Evolutionary conservation across 2,888 invertebrate genomes (phyloP).

Genomic region (Machimus atricapillus): DNA sequence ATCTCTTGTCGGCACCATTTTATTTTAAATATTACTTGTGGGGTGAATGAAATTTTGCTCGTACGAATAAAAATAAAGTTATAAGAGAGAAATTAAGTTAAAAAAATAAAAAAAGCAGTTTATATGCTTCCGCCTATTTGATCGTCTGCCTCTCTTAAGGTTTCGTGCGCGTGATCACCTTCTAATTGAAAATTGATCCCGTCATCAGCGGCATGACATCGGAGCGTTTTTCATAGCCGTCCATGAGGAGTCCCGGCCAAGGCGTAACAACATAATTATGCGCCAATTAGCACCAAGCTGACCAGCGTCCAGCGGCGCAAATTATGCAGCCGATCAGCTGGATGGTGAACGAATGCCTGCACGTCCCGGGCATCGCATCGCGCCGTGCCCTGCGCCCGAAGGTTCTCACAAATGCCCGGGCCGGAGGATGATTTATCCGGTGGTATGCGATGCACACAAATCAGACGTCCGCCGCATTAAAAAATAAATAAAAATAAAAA

Average conservation of each 20-base stretch:
- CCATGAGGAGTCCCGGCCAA: not conserved
- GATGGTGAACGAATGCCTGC: not conserved
- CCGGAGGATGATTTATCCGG: not conserved
- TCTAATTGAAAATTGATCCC: not conserved
- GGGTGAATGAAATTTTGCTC: too few species aligned
- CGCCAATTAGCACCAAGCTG: constrained; percentile 31
- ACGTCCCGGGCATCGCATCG: not conserved
- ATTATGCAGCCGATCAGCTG: constrained; percentile 13
- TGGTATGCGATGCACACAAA: not conserved
- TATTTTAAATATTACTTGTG: too few species aligned
- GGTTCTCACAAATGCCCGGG: not conserved
- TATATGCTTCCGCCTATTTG: too few species aligned
- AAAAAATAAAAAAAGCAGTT: too few species aligned
- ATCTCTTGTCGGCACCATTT: too few species aligned
- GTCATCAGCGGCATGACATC: not conserved
- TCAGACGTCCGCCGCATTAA: not conserved
- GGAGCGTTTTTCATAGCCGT: not conserved
- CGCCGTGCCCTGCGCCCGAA: not conserved
- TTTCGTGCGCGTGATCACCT: not conserved
- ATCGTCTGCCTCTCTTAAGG: not conserved
- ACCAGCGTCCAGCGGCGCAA: constrained; percentile 25
- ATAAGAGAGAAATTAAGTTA: too few species aligned
- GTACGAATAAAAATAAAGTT: too few species aligned
- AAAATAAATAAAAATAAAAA: not conserved
- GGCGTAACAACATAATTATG: constrained; percentile 31